Percentiles rank a stretch among this genome's conserved stretches.
Evolutionary conservation across 2,797 vertebrate genomes (phyloP).

Genomic region (Poeciliopsis gracilis): DNA sequence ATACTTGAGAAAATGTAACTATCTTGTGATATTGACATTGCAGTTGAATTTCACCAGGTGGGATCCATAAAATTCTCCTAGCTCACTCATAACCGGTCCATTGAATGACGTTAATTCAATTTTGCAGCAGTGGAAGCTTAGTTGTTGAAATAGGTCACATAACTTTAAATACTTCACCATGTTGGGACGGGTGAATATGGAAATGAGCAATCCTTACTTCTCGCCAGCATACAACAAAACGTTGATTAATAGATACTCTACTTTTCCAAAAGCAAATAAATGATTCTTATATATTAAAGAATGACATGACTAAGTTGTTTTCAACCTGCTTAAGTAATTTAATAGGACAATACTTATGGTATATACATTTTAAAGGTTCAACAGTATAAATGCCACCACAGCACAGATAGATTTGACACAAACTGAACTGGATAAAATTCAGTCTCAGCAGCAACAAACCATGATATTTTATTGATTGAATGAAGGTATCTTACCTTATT

Average conservation of each 20-base stretch:
- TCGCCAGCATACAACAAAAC: not conserved
- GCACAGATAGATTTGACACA: not conserved
- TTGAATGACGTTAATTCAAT: not conserved
- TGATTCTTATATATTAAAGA: not conserved
- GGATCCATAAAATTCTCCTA: not conserved
- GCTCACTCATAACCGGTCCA: not conserved
- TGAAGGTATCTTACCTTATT: slow-evolving; percentile 70
- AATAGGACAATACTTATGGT: not conserved
- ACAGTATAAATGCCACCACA: not conserved
- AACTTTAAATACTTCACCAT: not conserved
- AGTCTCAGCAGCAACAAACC: slow-evolving; percentile 1
- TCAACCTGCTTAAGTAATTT: not conserved
- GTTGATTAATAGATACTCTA: not conserved
- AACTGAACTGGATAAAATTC: not conserved
- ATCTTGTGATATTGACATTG: not conserved
- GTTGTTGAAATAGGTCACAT: not conserved
- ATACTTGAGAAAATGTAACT: not conserved
- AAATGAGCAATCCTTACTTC: not conserved
- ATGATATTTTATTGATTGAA: slow-evolving; percentile 55
- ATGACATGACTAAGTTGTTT: too few species aligned
- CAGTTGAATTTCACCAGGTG: not conserved
- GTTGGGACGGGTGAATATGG: not conserved
- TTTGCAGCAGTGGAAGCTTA: not conserved
- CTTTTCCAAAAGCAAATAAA: not conserved
- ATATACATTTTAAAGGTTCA: not conserved